These are phyloP conservation scores for Bombus sylvicola DNA, from an alignment of 1,140 invertebrate species.

Conservation along the genomic window DNA sequence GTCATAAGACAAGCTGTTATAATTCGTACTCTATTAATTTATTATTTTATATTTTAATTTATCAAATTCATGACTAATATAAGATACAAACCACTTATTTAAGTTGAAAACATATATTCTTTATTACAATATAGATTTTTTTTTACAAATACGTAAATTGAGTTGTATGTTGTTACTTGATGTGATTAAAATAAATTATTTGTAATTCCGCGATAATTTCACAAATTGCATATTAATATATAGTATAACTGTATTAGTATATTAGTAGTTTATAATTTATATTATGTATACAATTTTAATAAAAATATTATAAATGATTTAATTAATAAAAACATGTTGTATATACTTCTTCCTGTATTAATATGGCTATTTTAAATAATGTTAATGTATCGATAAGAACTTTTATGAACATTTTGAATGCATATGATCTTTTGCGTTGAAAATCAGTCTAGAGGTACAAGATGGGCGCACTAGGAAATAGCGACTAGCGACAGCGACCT, in stretches of 20 bases:
- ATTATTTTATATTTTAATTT: too few species aligned
- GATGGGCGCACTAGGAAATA: constrained; percentile 46
- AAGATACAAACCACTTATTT: too few species aligned
- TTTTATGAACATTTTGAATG: not conserved
- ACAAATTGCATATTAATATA: not conserved
- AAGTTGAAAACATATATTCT: too few species aligned
- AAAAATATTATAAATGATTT: not conserved
- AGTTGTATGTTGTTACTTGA: too few species aligned
- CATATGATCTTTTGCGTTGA: not conserved
- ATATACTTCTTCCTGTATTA: not conserved
- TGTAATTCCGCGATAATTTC: too few species aligned
- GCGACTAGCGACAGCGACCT: constrained; percentile 71
- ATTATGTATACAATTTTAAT: not conserved
- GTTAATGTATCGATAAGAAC: not conserved
- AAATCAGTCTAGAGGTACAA: constrained; percentile 28
- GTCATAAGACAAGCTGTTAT: too few species aligned
- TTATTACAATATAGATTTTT: too few species aligned
- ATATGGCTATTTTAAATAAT: not conserved
- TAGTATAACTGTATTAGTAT: not conserved
- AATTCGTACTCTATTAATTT: too few species aligned
- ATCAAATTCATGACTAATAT: too few species aligned
- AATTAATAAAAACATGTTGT: not conserved
- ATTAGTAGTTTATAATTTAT: not conserved
- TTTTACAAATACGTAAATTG: too few species aligned
- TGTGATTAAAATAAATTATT: too few species aligned